These are phyloP conservation scores for Aurelia sp. DNA, from an alignment of 30 jellyfish, hydroid and myxozoan genomes.

Conservation along the genomic window DNA sequence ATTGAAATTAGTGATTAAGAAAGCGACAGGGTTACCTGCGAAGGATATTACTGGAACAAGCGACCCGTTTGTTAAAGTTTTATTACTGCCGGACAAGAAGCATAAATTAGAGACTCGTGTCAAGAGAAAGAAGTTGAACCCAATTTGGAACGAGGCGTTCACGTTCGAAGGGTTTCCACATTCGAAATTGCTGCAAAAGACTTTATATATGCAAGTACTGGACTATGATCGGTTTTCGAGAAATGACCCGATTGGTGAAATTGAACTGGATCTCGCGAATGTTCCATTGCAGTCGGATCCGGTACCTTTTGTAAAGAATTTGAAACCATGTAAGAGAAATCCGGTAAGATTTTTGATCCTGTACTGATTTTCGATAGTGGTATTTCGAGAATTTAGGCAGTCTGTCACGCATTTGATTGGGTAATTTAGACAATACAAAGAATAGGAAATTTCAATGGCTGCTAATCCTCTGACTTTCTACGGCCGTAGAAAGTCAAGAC, in stretches of 20 bases:
- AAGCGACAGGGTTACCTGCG: conserved; percentile 86
- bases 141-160: conserved; percentile 89
- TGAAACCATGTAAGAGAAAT: conserved; percentile 78
- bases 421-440: too few relatives aligned
- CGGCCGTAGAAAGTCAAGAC: too few relatives aligned
- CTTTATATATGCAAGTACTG: conserved; percentile 82
- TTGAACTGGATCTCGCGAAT: conserved; percentile 66
- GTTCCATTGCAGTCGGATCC: conserved; percentile 80
- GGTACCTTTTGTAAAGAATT: conserved; percentile 77
- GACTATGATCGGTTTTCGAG: conserved; percentile 94
- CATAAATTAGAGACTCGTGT: conserved; percentile 91
- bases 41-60: conserved; percentile 92
- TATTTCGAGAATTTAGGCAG: too few relatives aligned
- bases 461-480: too few relatives aligned
- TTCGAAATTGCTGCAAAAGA: conserved; percentile 76
- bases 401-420: too few relatives aligned
- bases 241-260: conserved; percentile 93
- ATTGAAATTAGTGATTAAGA: conserved; percentile 63
- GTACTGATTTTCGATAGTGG: too few relatives aligned
- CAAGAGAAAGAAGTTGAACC: conserved; percentile 78
- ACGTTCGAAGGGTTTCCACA: conserved; percentile 91
- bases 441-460: too few relatives aligned
- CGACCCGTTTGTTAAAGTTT: conserved; percentile 91
- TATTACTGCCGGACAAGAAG: conserved; percentile 87
- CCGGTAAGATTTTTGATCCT: conserved; percentile 60